These are phyloP conservation scores for Catagonus wagneri DNA, from an alignment of 2,113 vertebrate genomes.

Conservation along the genomic window DNA sequence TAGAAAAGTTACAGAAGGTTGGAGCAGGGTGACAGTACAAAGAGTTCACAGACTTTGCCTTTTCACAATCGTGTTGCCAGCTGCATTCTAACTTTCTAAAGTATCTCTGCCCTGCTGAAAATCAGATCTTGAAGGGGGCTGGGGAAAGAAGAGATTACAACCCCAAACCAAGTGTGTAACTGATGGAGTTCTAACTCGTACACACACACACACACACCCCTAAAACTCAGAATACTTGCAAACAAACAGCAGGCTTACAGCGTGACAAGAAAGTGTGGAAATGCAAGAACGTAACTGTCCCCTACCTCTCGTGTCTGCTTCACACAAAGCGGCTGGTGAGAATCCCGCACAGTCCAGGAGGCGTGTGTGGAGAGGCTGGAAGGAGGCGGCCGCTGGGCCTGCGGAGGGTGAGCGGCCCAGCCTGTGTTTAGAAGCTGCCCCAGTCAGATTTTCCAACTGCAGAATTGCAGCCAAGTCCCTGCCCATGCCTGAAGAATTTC, in stretches of 20 bases:
- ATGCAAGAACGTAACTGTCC: neutral
- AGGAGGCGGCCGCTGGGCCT: slow-evolving; percentile 73
- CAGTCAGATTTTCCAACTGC: slow-evolving; percentile 95
- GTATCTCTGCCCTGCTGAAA: neutral
- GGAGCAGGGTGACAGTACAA: neutral
- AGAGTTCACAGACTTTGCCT: neutral
- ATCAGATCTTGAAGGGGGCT: neutral
- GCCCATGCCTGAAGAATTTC: slow-evolving; percentile 94
- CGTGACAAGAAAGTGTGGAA: neutral
- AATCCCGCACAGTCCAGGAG: slow-evolving; percentile 23
- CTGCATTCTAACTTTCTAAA: slow-evolving; percentile 36
- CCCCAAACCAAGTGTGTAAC: neutral
- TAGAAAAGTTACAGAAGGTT: slow-evolving; percentile 68
- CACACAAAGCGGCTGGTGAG: slow-evolving; percentile 51
- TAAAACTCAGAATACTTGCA: neutral
- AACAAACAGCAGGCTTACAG: neutral
- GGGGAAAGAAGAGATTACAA: neutral
- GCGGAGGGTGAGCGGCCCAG: slow-evolving; percentile 88
- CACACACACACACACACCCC: neutral
- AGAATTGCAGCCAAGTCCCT: slow-evolving; percentile 92
- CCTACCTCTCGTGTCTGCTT: slow-evolving; percentile 84
- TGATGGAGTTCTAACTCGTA: slow-evolving; percentile 11
- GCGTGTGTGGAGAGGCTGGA: slow-evolving; percentile 79
- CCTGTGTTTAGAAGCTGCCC: slow-evolving; percentile 87
- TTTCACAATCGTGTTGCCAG: neutral